Percentiles rank a stretch among this genome's conserved stretches.
These are phyloP conservation scores for Zaprionus gabonicus DNA, from an alignment of 1,140 invertebrate genomes.

Conservation along the genomic window DNA sequence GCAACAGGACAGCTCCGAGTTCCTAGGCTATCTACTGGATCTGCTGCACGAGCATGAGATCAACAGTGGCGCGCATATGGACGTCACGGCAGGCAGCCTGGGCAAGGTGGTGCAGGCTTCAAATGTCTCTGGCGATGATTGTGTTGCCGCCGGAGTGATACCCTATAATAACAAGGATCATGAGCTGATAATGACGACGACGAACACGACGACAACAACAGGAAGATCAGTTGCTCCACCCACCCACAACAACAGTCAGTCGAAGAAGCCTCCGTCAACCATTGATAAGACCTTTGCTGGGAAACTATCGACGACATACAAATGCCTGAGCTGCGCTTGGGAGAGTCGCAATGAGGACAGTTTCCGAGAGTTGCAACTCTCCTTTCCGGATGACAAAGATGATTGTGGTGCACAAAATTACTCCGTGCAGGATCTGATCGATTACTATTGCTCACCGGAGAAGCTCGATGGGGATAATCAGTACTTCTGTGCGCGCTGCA, in stretches of 20 bases:
- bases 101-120: constrained; percentile 22
- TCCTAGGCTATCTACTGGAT: constrained; percentile 91
- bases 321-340: constrained; percentile 89
- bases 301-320: constrained; percentile 89
- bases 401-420: constrained; percentile 85
- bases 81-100: constrained; percentile 2
- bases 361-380: constrained; percentile 92
- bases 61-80: constrained; percentile 28
- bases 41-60: constrained; percentile 90
- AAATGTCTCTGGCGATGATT: constrained; percentile 42
- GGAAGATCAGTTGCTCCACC: neutral
- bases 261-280: constrained; percentile 76
- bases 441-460: constrained; percentile 91
- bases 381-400: constrained; percentile 89
- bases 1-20: constrained; percentile 95
- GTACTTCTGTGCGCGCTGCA: constrained; percentile 92
- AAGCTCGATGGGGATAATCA: constrained; percentile 92
- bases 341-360: constrained; percentile 90
- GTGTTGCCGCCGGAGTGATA: constrained; percentile 61
- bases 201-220: neutral
- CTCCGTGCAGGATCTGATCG: constrained; percentile 89
- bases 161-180: constrained; percentile 71
- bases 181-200: constrained; percentile 10
- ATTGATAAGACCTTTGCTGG: constrained; percentile 91
- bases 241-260: constrained; percentile 25